Percentiles rank a stretch among this genome's conserved stretches.
Evolutionary conservation across 2,797 vertebrate genomes (phyloP).

Genomic region (Ctenochaetus hawaiiensis): DNA sequence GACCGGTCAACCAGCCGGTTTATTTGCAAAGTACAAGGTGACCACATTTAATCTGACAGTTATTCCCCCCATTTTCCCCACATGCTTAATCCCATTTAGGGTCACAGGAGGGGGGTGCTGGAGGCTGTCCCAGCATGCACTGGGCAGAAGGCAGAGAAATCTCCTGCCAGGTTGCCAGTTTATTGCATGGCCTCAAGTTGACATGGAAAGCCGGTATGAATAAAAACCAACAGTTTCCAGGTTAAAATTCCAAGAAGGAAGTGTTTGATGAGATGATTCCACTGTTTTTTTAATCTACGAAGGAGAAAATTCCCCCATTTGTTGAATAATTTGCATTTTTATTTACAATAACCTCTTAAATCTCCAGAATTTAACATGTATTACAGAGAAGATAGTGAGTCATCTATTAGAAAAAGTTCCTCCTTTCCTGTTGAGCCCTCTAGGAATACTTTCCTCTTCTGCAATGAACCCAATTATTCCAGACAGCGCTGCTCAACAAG

Average conservation of each 20-base stretch:
- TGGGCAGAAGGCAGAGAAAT: conserved; percentile 20
- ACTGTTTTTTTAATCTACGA: conserved; percentile 35
- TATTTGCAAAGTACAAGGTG: conserved; percentile 40
- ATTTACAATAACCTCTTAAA: conserved; percentile 32
- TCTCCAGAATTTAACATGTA: conserved; percentile 40
- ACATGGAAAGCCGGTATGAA: conserved; percentile 20
- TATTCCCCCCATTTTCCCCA: conserved; percentile 48
- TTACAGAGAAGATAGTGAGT: conserved; percentile 55
- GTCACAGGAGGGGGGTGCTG: conserved; percentile 7
- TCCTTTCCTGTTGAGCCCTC: conserved; percentile 34
- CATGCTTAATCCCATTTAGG: conserved; percentile 54
- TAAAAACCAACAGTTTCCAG: conserved; percentile 44
- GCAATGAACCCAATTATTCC: conserved; percentile 66
- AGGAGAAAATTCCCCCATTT: conserved; percentile 13
- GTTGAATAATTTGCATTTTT: conserved; percentile 51
- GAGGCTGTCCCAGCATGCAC: conserved; percentile 39
- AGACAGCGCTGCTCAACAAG: conserved; percentile 44
- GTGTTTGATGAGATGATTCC: conserved; percentile 41
- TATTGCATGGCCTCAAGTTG: conserved; percentile 14
- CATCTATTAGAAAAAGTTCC: conserved; percentile 40
- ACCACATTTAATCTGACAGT: conserved; percentile 61
- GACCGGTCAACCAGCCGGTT: conserved; percentile 27
- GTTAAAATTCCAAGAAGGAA: conserved; percentile 35
- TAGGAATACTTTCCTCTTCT: conserved; percentile 62
- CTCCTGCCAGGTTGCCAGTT: conserved; percentile 24